Evolutionary conservation across 2,797 vertebrate species (phyloP).

Genomic region (Mareca penelope): DNA sequence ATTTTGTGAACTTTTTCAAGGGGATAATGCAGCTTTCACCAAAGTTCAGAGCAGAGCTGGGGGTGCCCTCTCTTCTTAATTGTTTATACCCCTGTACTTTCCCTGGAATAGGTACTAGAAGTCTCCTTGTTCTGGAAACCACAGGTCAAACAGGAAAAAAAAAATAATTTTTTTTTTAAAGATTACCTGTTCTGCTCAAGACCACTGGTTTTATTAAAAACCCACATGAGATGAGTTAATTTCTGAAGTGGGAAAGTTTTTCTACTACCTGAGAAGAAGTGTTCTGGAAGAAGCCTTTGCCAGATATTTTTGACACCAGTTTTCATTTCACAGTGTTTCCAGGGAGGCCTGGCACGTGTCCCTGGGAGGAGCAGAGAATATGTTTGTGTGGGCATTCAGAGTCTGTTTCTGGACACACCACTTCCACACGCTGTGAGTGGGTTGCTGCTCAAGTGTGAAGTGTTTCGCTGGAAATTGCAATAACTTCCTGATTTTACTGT

Average conservation of each 20-base stretch:
- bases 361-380: not conserved
- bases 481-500: not conserved
- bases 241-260: not conserved
- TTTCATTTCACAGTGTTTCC: not conserved
- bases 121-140: not conserved
- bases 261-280: not conserved
- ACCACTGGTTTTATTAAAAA: not conserved
- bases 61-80: not conserved
- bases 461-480: not conserved
- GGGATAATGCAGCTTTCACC: not conserved
- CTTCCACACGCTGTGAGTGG: not conserved
- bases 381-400: not conserved
- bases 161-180: too few species aligned
- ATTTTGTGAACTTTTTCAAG: not conserved
- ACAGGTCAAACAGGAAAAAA: not conserved
- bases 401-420: not conserved
- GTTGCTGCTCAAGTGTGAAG: not conserved
- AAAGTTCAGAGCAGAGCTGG: not conserved
- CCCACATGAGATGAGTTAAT: not conserved
- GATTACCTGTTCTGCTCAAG: not conserved
- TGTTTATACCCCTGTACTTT: not conserved
- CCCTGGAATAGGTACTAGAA: not conserved
- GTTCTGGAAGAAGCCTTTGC: not conserved
- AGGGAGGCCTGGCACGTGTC: not conserved
- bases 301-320: not conserved